Evolutionary conservation across 2,113 vertebrate species (phyloP), one percentile per base, ranked within the genome.

Genomic region (Anolis sagrei): DNA sequence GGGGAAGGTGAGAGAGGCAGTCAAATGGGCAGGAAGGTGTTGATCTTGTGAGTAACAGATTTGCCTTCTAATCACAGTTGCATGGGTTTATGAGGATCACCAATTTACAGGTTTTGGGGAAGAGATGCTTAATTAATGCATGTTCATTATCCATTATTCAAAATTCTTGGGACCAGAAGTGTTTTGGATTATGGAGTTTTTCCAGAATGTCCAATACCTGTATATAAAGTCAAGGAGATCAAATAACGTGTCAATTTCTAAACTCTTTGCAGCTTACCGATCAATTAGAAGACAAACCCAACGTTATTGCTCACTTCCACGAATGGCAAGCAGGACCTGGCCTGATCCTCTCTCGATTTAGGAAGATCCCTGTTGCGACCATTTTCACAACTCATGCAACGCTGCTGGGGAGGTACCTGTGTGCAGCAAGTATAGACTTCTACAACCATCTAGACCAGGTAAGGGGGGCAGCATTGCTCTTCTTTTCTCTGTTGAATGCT

Each of bases 361-460:
- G 96, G 73, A 98, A 98, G 62, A 96, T 99, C 83, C 98, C 98
- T 0, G 94, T 99, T 0, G 98, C 98, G 11, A 98, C 98, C 0
- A 95, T 99, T 68, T 99, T 99, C 87, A 99, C 99, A 0, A 99
- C 99, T 4, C 99, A 99, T 0, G 99, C 99, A 0, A 99, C 99
- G 0, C 94, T 99, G 75, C 97, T 99, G 75, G 99, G 99, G 34
- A 95, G 99, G 49, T 98, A 99, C 88, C 94, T 99, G 44, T 99
- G 98, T 85, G 99, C 99, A 13, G 99, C 98, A 66, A 99, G 95
- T 44, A 96, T 95, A 1, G 98, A 99, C 93, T 99, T 99, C 87
- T 99, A 99, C 94, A 99, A 99, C 94, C 98, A 97, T 77, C 96
- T 99, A 23, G 97, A 97, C 73, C 98, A 98, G 95, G 98, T 99